Evolutionary conservation across 2,888 invertebrate species (phyloP).

Genomic region (Drosophila hawaiiensis): DNA sequence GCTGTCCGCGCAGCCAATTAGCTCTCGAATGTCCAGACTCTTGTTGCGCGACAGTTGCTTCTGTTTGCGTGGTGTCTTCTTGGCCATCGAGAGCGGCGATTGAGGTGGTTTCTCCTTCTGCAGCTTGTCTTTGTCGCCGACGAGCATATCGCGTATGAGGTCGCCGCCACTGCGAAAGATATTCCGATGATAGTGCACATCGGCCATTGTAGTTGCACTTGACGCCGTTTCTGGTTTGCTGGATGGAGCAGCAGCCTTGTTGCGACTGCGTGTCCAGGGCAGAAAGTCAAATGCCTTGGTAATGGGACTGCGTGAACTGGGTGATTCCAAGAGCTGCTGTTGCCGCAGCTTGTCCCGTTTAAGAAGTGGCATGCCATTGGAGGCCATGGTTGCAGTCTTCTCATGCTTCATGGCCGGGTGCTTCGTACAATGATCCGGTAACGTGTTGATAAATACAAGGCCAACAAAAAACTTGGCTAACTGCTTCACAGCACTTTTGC

Average conservation of each 20-base stretch:
- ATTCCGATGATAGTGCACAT: constrained; percentile 81
- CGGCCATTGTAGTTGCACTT: constrained; percentile 21
- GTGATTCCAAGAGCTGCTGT: constrained; percentile 30
- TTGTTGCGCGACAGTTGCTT: constrained; percentile 80
- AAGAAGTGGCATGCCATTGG: constrained; percentile 41
- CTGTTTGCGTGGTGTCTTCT: constrained; percentile 65
- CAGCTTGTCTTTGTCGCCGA: constrained; percentile 81
- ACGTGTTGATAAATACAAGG: constrained; percentile 32
- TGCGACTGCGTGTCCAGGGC: constrained; percentile 82
- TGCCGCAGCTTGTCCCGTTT: constrained; percentile 47
- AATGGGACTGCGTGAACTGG: constrained; percentile 81
- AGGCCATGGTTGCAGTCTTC: constrained; percentile 63
- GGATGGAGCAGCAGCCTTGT: constrained; percentile 49
- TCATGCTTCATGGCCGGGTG: constrained; percentile 80
- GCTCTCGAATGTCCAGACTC: constrained; percentile 84
- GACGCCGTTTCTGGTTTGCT: constrained; percentile 26
- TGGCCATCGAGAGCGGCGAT: constrained; percentile 48
- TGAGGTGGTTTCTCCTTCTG: constrained; percentile 74
- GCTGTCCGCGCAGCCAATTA: constrained; percentile 81
- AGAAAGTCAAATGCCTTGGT: constrained; percentile 85
- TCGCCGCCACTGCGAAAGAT: constrained; percentile 84
- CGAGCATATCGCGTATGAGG: constrained; percentile 82
- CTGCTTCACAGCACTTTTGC: constrained; percentile 25
- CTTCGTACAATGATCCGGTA: constrained; percentile 49
- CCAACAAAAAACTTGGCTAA: constrained; percentile 25